Conservation (phyloP, 2,797 vertebrate species). For the Argya squamiceps region DNA sequence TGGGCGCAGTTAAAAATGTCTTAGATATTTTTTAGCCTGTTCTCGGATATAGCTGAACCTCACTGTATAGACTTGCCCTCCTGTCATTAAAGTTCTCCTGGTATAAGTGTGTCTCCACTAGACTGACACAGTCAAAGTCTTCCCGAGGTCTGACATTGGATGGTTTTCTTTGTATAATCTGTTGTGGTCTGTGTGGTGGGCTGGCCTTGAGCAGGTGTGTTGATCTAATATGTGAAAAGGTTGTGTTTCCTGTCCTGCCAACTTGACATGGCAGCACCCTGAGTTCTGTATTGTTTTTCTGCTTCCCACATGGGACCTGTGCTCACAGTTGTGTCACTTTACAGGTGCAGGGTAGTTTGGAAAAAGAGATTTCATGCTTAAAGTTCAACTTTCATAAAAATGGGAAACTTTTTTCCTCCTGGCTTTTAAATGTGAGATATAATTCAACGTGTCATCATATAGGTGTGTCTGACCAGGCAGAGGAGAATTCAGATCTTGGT, state of each 20-base stretch:
- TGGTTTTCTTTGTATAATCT: background rate
- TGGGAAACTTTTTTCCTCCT: background rate
- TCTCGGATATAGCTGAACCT: background rate
- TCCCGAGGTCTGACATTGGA: accelerated
- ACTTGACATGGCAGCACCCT: accelerated
- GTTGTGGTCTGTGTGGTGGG: background rate
- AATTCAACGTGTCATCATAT: background rate
- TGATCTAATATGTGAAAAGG: background rate
- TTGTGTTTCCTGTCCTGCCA: background rate
- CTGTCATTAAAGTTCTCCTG: background rate
- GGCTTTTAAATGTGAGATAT: background rate
- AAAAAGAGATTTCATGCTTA: background rate
- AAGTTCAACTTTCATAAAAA: background rate
- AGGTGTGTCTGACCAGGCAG: background rate
- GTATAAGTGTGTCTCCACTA: background rate
- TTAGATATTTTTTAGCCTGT: background rate
- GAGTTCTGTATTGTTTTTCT: background rate
- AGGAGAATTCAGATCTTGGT: background rate
- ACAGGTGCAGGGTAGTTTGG: background rate
- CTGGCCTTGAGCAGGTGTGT: background rate
- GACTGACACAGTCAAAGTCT: background rate
- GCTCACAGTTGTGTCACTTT: accelerated
- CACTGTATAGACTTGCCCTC: background rate
- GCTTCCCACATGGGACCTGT: accelerated
- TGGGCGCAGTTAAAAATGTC: background rate